Conservation (phyloP, 2,797 vertebrate genomes). For the Pelodytes ibericus region DNA sequence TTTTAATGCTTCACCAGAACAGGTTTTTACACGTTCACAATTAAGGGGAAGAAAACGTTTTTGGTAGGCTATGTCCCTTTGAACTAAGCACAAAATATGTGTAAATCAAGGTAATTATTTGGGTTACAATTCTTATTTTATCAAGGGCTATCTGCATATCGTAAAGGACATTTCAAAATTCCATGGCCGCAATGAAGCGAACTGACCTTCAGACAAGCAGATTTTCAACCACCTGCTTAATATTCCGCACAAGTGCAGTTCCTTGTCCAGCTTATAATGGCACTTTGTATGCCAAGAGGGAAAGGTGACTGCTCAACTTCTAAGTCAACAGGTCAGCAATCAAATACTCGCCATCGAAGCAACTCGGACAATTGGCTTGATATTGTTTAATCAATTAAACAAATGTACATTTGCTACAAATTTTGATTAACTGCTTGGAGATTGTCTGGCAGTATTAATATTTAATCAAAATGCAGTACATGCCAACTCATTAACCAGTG, state of each 20-base stretch:
- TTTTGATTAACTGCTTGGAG: neutral
- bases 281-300: constrained; percentile 65
- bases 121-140: neutral
- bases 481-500: too few species aligned
- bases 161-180: neutral
- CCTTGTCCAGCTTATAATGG: constrained; percentile 63
- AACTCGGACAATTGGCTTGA: neutral
- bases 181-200: constrained; percentile 27
- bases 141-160: neutral
- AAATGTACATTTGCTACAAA: neutral
- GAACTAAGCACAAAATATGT: neutral
- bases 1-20: too few species aligned
- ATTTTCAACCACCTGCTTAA: constrained; percentile 41
- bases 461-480: neutral
- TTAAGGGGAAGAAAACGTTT: too few species aligned
- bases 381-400: neutral
- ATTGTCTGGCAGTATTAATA: neutral
- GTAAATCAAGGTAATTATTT: neutral
- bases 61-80: too few species aligned
- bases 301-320: constrained; percentile 65
- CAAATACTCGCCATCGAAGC: constrained; percentile 14
- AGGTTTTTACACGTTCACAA: too few species aligned
- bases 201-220: constrained; percentile 42
- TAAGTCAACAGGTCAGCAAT: constrained; percentile 70
- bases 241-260: constrained; percentile 59